These are phyloP conservation scores for Labeo rohita DNA, from an alignment of 2,113 vertebrate species.

Conservation along the genomic window DNA sequence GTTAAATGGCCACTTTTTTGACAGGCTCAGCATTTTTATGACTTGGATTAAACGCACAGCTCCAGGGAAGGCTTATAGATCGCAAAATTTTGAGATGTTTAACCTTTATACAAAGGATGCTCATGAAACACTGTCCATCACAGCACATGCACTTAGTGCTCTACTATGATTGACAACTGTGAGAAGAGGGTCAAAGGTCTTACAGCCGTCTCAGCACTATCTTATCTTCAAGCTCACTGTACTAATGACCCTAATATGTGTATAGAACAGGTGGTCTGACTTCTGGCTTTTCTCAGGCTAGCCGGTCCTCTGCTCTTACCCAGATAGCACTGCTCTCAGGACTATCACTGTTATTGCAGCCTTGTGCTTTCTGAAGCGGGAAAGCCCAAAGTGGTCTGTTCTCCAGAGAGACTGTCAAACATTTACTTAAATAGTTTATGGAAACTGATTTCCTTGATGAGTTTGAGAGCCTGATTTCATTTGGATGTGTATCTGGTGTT, in stretches of 20 bases:
- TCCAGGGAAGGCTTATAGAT: background rate
- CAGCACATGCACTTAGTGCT: background rate
- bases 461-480: constrained; percentile 21
- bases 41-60: background rate
- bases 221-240: constrained; percentile 52
- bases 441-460: constrained; percentile 36
- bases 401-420: constrained; percentile 16
- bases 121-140: background rate
- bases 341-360: constrained; percentile 53
- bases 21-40: background rate
- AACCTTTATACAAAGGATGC: background rate
- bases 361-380: constrained; percentile 23
- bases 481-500: constrained; percentile 29
- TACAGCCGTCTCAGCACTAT: constrained; percentile 21
- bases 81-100: too few relatives aligned
- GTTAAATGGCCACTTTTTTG: background rate
- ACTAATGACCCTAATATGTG: constrained; percentile 50
- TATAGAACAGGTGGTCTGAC: constrained; percentile 32
- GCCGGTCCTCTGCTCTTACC: background rate
- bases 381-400: background rate
- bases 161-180: background rate
- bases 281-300: constrained; percentile 51
- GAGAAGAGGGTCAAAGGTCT: constrained; percentile 22
- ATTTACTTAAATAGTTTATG: constrained; percentile 20
- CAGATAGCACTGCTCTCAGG: background rate